These are phyloP conservation scores for Etia nguti DNA, from an alignment of 2,113 vertebrate species.

Conservation along the genomic window DNA sequence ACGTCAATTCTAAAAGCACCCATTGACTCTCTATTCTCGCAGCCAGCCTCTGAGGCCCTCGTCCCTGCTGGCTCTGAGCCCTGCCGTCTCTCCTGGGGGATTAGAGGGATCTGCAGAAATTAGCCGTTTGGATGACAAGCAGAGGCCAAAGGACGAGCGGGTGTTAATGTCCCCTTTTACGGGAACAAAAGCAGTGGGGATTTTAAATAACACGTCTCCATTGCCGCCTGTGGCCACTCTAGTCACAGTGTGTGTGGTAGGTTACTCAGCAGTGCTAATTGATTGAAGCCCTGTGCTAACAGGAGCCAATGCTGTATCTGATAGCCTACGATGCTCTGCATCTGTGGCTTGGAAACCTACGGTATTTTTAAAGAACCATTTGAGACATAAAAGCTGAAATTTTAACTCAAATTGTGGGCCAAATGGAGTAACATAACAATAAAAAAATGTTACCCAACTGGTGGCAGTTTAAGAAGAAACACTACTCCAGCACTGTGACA, in stretches of 20 bases:
- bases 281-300: constrained; percentile 88
- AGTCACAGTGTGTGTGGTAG: constrained; percentile 55
- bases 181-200: constrained; percentile 86
- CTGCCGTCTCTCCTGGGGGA: constrained; percentile 78
- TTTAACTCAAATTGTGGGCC: neutral
- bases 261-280: constrained; percentile 90
- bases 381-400: neutral
- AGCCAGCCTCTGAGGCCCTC: constrained; percentile 32
- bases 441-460: neutral
- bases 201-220: constrained; percentile 87
- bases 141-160: constrained; percentile 85
- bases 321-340: constrained; percentile 75
- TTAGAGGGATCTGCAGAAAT: constrained; percentile 85
- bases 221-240: constrained; percentile 85
- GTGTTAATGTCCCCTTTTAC: constrained; percentile 91
- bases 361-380: neutral
- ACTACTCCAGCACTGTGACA: neutral
- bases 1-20: constrained; percentile 75
- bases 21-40: constrained; percentile 65
- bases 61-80: constrained; percentile 46
- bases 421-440: neutral
- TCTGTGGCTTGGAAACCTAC: constrained; percentile 86
- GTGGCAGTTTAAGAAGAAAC: neutral
- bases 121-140: constrained; percentile 75
- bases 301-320: constrained; percentile 86